Evolutionary conservation across 2,113 vertebrate genomes (phyloP).

Genomic region (Strix uralensis): DNA sequence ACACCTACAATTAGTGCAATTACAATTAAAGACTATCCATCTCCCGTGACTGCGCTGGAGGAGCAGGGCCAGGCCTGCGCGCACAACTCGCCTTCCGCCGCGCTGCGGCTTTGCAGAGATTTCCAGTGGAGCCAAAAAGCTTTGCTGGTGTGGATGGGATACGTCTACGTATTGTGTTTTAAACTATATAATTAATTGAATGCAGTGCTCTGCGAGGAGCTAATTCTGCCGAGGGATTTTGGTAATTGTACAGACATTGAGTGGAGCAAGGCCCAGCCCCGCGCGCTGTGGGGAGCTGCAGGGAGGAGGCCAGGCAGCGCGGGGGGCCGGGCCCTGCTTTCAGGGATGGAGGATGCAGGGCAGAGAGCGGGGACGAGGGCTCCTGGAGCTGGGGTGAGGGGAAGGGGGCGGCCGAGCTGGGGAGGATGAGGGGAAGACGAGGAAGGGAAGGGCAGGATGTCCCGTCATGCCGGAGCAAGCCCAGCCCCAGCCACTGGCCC

Average conservation of each 20-base stretch:
- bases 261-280: background rate
- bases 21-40: background rate
- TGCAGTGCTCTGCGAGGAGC: constrained; percentile 4
- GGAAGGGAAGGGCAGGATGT: background rate
- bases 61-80: background rate
- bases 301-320: background rate
- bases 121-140: background rate
- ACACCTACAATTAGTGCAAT: background rate
- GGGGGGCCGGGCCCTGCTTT: background rate
- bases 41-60: background rate
- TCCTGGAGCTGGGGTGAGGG: background rate
- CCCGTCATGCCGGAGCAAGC: background rate
- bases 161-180: background rate
- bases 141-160: background rate
- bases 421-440: background rate
- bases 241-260: background rate
- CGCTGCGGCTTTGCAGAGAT: fast-evolving
- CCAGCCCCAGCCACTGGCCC: background rate
- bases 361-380: background rate
- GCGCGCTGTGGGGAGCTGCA: background rate
- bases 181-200: constrained; percentile 21
- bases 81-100: background rate
- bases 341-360: background rate
- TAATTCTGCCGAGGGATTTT: background rate
- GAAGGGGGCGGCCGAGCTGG: background rate